These are phyloP conservation scores for Cerastis leucographa DNA, from an alignment of 2,888 invertebrate genomes.

Conservation along the genomic window DNA sequence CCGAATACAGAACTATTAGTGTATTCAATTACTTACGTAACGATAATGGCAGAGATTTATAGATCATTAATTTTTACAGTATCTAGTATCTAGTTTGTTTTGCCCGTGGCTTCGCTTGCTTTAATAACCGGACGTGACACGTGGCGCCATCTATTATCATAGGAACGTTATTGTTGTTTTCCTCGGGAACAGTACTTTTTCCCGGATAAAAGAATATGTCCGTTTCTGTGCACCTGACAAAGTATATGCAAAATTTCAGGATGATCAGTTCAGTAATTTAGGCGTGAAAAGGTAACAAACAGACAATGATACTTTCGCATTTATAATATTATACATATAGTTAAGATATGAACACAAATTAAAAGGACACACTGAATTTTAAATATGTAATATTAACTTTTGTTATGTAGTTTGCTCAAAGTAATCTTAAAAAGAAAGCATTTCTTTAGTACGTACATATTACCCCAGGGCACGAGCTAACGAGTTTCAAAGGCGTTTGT, in stretches of 20 bases:
- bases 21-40: not conserved
- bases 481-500: constrained; percentile 23
- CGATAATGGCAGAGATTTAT: not conserved
- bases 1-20: not conserved
- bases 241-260: not conserved
- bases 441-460: not conserved
- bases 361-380: too few relatives aligned
- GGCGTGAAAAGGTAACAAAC: not conserved
- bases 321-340: not conserved
- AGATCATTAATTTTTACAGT: too few relatives aligned
- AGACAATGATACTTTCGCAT: not conserved
- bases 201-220: too few relatives aligned
- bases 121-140: too few relatives aligned
- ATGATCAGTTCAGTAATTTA: not conserved
- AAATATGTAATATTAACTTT: not conserved
- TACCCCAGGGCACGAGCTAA: constrained; percentile 2
- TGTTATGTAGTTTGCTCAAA: too few relatives aligned
- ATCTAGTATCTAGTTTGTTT: too few relatives aligned
- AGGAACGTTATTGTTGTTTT: too few relatives aligned
- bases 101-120: too few relatives aligned
- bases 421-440: constrained; percentile 7
- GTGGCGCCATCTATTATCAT: too few relatives aligned
- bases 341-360: not conserved
- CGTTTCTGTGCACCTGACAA: not conserved
- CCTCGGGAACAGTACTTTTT: too few relatives aligned